Evolutionary conservation across 2,888 invertebrate genomes (phyloP).

Genomic region (Dicyrtoma fusca): DNA sequence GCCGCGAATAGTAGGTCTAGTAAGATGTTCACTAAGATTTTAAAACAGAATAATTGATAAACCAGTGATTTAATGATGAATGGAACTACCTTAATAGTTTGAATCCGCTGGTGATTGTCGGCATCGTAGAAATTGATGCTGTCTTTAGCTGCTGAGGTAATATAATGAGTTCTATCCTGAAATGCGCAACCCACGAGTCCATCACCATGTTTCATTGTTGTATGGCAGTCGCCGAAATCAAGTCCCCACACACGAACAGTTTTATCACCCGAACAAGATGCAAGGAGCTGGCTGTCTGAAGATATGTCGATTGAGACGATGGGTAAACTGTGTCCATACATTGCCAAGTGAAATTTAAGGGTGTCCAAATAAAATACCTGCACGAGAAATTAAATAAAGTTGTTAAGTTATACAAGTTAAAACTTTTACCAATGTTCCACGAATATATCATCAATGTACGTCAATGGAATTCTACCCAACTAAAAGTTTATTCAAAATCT

Average conservation of each 20-base stretch:
- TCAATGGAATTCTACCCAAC: background rate
- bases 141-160: conserved; percentile 93
- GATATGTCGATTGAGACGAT: conserved; percentile 92
- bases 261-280: conserved; percentile 93
- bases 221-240: conserved; percentile 98
- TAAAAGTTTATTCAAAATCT: conserved; percentile 11
- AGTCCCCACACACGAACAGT: conserved; percentile 98
- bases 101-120: conserved; percentile 85
- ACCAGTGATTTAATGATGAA: no score
- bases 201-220: conserved; percentile 93
- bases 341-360: conserved; percentile 65
- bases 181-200: conserved; percentile 88
- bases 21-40: no score
- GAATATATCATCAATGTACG: background rate
- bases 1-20: no score
- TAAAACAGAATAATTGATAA: no score
- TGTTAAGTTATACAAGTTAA: no score
- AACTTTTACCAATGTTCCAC: background rate
- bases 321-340: conserved; percentile 96
- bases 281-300: conserved; percentile 81
- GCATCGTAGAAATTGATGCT: conserved; percentile 98
- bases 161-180: conserved; percentile 86
- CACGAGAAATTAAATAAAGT: no score
- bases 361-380: conserved; percentile 53
- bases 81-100: conserved; percentile 73